Conservation (phyloP, 2,797 vertebrate species). For the Gorsachius magnificus region DNA sequence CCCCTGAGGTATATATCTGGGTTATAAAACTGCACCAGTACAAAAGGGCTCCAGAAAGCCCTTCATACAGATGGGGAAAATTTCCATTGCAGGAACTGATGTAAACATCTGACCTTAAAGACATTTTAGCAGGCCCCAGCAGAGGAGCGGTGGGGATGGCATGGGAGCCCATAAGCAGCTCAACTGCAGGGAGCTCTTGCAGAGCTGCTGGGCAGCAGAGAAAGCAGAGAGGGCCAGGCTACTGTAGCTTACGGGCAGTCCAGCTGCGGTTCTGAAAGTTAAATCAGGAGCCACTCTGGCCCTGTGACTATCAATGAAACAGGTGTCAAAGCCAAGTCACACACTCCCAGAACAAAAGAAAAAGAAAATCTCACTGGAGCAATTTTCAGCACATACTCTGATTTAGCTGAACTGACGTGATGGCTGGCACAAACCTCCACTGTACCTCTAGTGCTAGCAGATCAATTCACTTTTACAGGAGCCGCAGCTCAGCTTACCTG, state of each 20-base stretch:
- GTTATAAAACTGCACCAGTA: not conserved
- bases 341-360: not conserved
- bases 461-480: not conserved
- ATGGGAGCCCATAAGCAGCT: not conserved
- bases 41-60: not conserved
- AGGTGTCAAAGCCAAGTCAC: not conserved
- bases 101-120: not conserved
- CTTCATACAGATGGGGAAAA: not conserved
- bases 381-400: not conserved
- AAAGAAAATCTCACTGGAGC: not conserved
- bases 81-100: constrained; percentile 3
- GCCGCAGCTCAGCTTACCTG: not conserved
- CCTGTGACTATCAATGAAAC: not conserved
- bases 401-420: not conserved
- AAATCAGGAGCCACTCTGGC: not conserved
- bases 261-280: not conserved
- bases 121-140: not conserved
- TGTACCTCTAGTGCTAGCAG: not conserved
- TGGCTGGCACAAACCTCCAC: not conserved
- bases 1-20: constrained; percentile 22
- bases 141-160: not conserved
- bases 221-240: not conserved
- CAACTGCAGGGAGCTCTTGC: not conserved
- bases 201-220: not conserved
- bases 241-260: not conserved